Percentiles rank a stretch among this genome's conserved stretches.
Evolutionary conservation across 1,140 invertebrate genomes (phyloP).

Genomic region (Drosophila teissieri): DNA sequence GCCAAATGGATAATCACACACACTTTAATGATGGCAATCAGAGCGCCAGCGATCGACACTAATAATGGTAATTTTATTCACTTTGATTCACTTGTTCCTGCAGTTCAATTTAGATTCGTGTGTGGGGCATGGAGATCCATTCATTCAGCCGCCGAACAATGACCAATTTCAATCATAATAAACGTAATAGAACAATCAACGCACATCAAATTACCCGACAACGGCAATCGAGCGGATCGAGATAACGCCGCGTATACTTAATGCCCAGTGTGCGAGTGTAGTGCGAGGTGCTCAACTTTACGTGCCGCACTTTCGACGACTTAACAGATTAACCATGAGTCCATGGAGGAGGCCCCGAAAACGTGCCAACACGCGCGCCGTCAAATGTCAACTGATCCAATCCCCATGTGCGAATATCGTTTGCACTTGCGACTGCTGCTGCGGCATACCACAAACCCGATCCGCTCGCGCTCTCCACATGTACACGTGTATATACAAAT

Average conservation of each 20-base stretch:
- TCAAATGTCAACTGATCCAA: constrained; percentile 84
- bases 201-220: constrained; percentile 51
- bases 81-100: constrained; percentile 48
- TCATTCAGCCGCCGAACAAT: constrained; percentile 37
- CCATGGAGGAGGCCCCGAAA: constrained; percentile 27
- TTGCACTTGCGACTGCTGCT: constrained; percentile 63
- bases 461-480: constrained; percentile 10
- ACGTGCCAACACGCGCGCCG: constrained; percentile 78
- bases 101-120: constrained; percentile 30
- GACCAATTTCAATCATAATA: constrained; percentile 65
- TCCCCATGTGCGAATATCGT: constrained; percentile 76
- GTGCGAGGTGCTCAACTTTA: constrained; percentile 12
- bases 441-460: constrained; percentile 34
- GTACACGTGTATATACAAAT: too few relatives aligned
- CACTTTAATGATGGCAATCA: constrained; percentile 35
- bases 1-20: constrained; percentile 29
- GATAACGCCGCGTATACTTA: constrained; percentile 57
- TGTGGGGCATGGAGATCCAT: constrained; percentile 20
- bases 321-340: constrained; percentile 16
- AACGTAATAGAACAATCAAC: constrained; percentile 70
- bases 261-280: constrained; percentile 2
- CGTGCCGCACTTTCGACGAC: constrained; percentile 21
- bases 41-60: constrained; percentile 36
- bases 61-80: constrained; percentile 60
- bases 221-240: constrained; percentile 20